Evolutionary conservation across 2,113 vertebrate species (phyloP).

Genomic region (Malurus alboscapulatus): DNA sequence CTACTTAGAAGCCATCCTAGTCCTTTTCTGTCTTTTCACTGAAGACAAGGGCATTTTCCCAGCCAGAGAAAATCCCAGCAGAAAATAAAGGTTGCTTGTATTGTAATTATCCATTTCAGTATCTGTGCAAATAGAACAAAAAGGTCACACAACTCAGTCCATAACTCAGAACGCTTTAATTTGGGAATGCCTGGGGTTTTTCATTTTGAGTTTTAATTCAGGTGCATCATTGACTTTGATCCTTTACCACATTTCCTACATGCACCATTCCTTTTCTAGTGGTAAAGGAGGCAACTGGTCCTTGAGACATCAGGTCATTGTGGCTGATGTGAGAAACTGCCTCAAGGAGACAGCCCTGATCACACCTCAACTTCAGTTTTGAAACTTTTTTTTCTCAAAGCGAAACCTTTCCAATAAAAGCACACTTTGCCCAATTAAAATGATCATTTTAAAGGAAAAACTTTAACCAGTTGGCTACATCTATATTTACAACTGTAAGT

Average conservation of each 20-base stretch:
- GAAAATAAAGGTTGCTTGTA: not conserved
- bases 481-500: not conserved
- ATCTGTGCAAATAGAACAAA: not conserved
- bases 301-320: not conserved
- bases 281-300: not conserved
- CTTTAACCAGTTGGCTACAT: not conserved
- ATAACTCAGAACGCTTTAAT: not conserved
- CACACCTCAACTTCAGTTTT: not conserved
- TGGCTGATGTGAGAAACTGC: not conserved
- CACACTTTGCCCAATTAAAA: not conserved
- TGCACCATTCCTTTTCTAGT: fast-evolving
- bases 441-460: not conserved
- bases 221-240: not conserved
- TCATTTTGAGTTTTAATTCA: not conserved
- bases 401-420: not conserved
- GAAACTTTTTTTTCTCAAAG: not conserved
- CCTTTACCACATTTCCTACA: not conserved
- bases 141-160: not conserved
- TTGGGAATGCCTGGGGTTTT: not conserved
- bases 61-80: not conserved
- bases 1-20: not conserved
- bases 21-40: not conserved
- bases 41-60: not conserved
- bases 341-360: not conserved
- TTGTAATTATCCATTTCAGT: not conserved